phyloP scores from a whole-genome alignment of 2,113 vertebrate species.

The Elanoides forficatus region DNA sequence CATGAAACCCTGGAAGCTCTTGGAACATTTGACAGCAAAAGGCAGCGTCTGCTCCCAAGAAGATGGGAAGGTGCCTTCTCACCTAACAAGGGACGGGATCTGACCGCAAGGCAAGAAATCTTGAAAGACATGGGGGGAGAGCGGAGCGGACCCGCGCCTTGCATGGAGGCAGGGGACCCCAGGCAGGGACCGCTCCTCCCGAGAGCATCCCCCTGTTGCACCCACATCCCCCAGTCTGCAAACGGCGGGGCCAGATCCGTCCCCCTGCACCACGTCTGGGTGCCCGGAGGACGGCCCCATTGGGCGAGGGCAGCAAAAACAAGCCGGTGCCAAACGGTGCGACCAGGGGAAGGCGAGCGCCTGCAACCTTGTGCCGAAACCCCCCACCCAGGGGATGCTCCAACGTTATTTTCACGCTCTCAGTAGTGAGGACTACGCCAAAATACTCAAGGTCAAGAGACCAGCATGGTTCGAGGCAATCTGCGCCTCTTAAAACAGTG shows the following conservation, averaged over 20 bases:
- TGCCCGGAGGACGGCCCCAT: accelerated
- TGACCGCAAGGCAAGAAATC: accelerated
- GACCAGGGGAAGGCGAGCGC: background rate
- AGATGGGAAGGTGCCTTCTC: background rate
- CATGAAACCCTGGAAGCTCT: background rate
- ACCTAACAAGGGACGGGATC: accelerated
- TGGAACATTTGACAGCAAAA: too few species aligned
- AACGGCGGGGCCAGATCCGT: accelerated
- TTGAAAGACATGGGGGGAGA: accelerated
- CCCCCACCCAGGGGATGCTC: background rate
- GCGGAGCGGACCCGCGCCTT: accelerated
- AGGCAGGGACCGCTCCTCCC: background rate
- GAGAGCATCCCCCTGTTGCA: accelerated
- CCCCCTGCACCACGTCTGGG: accelerated
- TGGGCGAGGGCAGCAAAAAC: accelerated
- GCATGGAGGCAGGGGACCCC: background rate
- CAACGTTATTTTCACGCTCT: background rate
- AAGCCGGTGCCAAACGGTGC: accelerated
- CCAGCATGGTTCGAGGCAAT: constrained; percentile 75
- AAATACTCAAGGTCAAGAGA: constrained; percentile 81
- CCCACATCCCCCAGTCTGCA: background rate
- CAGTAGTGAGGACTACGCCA: constrained; percentile 46
- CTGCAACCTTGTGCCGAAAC: accelerated
- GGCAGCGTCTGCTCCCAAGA: background rate
- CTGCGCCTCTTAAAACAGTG: constrained; percentile 81